These are phyloP conservation scores for Pelodiscus sinensis DNA, from an alignment of 2,113 vertebrate species.

Conservation along the genomic window DNA sequence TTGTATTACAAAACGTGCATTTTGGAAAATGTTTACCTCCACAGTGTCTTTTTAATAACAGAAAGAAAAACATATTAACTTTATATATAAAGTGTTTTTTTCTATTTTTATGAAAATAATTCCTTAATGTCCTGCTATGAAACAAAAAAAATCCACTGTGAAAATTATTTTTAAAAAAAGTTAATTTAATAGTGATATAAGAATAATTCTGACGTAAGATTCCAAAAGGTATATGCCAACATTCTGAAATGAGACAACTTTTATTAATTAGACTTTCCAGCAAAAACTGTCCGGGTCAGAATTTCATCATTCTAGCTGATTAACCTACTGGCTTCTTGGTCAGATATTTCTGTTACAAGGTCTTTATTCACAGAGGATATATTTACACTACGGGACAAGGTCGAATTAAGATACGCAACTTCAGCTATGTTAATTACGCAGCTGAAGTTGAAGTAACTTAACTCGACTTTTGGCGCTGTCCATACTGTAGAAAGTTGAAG, in stretches of 20 bases:
- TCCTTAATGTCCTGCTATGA: background rate
- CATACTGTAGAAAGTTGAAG: too few relatives aligned
- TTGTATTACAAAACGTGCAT: background rate
- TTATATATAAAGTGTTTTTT: background rate
- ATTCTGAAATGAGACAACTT: background rate
- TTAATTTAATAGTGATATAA: background rate
- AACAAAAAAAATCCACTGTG: background rate
- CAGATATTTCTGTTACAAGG: background rate
- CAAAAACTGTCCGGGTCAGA: background rate
- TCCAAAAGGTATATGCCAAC: background rate
- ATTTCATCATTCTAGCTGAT: background rate
- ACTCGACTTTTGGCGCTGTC: too few relatives aligned
- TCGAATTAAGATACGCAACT: too few relatives aligned
- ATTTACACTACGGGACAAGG: too few relatives aligned
- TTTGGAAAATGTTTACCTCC: background rate
- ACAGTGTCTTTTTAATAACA: too few relatives aligned
- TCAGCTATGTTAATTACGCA: too few relatives aligned
- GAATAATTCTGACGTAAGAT: background rate
- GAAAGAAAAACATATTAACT: background rate
- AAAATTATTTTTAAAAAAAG: background rate
- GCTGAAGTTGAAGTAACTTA: too few relatives aligned
- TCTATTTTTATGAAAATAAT: background rate
- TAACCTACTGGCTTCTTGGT: background rate
- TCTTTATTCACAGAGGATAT: background rate
- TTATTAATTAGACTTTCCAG: background rate